Evolutionary conservation across 2,797 vertebrate species (phyloP), one percentile per base, ranked within the genome.

Genomic region (Lepus oiostolus): DNA sequence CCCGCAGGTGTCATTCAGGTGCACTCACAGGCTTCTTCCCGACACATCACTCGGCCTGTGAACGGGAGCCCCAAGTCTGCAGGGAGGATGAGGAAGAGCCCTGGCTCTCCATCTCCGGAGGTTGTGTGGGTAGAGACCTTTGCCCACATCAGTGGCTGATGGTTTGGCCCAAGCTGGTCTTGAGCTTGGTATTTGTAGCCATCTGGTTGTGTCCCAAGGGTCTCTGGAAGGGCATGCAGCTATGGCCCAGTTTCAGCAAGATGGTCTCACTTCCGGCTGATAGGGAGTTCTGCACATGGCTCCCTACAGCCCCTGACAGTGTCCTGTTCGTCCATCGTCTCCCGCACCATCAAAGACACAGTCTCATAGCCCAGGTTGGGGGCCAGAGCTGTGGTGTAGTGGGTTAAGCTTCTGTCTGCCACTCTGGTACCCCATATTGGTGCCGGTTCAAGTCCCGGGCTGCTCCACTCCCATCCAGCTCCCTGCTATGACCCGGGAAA

Each of bases 201-300:
- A 42, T 21, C 80, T 24, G 5, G 19, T 75, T 79, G 50, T 50
- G 32, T 24, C 42, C 9, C 0, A 1, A 4, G 30, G 50, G 65
- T 82, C 58, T 85, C 35, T 72, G 68, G 35, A 75, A 77, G 81
- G 70, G 14, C 47, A 90, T 92, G 67, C 93, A 90, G 58, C 6
- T 71, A 21, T 35, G 11, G 1, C 35, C 38, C 70, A 14, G n/a
- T 65, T 85, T 82, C 84, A 63, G 70, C 72, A 86, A 90, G 75
- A 68, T 80, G 62, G 77, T 94, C 28, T 85, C 68, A 28, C 2
- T 42, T 14, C 28, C 22, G 50, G 62, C 19, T 50, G 65, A 54
- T 76, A 16, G 10, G 42, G 28, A 62, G 42, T 93, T 67, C 42
- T 65, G 35, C 94, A 74, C 70, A 63, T 50, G 60, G 75, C 32